These are phyloP conservation scores for Tichodroma muraria DNA, from an alignment of 2,113 vertebrate genomes.

Conservation along the genomic window DNA sequence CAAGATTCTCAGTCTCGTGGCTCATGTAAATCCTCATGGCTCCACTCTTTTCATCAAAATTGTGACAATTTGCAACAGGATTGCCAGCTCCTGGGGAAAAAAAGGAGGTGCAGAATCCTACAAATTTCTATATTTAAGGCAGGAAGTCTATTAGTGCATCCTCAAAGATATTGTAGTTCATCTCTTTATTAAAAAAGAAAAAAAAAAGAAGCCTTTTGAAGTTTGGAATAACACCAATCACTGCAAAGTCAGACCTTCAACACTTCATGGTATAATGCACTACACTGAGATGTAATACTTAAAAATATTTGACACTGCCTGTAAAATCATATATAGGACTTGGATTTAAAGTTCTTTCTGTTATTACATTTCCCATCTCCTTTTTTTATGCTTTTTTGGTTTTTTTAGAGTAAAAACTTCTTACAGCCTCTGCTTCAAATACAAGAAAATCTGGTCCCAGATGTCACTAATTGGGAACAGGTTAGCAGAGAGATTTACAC, in stretches of 20 bases:
- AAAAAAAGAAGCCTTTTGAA: not conserved
- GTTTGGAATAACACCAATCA: not conserved
- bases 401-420: not conserved
- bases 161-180: not conserved
- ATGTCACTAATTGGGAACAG: slow-evolving; percentile 68
- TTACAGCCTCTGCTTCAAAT: slow-evolving; percentile 20
- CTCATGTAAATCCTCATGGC: not conserved
- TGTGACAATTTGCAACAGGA: not conserved
- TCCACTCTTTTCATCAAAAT: not conserved
- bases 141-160: not conserved
- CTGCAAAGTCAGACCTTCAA: not conserved
- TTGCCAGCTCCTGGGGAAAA: not conserved
- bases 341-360: not conserved
- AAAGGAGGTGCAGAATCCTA: not conserved
- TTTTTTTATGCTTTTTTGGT: not conserved
- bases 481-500: not conserved
- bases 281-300: not conserved
- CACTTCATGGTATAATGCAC: not conserved
- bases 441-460: slow-evolving; percentile 38
- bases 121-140: not conserved
- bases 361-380: slow-evolving; percentile 4
- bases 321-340: not conserved
- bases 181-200: not conserved
- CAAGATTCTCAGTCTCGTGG: not conserved
- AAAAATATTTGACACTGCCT: not conserved